These are phyloP conservation scores for Ephestia elutella DNA, from an alignment of 1,140 invertebrate genomes.

Conservation along the genomic window DNA sequence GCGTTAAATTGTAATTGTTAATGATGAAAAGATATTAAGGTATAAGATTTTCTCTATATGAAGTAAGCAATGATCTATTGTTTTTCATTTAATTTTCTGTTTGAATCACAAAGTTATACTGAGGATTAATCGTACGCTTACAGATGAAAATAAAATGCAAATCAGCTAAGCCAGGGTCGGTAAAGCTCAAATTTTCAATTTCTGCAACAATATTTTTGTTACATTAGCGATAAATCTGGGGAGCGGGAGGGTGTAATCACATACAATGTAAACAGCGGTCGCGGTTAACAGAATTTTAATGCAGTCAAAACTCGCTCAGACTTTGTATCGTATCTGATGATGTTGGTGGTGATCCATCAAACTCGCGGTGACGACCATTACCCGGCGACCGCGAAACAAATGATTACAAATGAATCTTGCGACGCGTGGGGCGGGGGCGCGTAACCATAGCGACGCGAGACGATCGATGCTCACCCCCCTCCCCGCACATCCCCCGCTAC, in stretches of 20 bases:
- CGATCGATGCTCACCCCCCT: slow-evolving; percentile 53
- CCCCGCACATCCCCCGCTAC: slow-evolving; percentile 25
- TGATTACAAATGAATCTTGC: slow-evolving; percentile 71
- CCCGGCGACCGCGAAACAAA: slow-evolving; percentile 68
- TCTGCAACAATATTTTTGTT: neutral
- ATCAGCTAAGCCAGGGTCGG: too few species aligned
- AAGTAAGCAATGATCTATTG: too few species aligned
- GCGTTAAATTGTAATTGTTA: too few species aligned
- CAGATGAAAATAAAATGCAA: too few species aligned
- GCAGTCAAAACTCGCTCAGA: neutral
- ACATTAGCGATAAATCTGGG: neutral
- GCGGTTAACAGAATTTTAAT: neutral
- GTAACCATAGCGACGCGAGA: slow-evolving; percentile 63
- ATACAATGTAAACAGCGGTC: neutral
- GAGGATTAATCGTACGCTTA: too few species aligned
- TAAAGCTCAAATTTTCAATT: neutral
- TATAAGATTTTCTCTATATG: too few species aligned
- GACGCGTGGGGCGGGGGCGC: slow-evolving; percentile 29
- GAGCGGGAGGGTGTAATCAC: neutral
- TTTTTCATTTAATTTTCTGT: too few species aligned
- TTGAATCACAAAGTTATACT: neutral
- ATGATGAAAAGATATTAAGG: too few species aligned
- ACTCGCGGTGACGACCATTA: slow-evolving; percentile 56
- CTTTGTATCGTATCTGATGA: slow-evolving; percentile 4
- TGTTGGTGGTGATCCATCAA: slow-evolving; percentile 49